Evolutionary conservation across 2,113 vertebrate genomes (phyloP), one percentile per base, ranked within the genome.

Genomic region (Pluvianellus socialis): DNA sequence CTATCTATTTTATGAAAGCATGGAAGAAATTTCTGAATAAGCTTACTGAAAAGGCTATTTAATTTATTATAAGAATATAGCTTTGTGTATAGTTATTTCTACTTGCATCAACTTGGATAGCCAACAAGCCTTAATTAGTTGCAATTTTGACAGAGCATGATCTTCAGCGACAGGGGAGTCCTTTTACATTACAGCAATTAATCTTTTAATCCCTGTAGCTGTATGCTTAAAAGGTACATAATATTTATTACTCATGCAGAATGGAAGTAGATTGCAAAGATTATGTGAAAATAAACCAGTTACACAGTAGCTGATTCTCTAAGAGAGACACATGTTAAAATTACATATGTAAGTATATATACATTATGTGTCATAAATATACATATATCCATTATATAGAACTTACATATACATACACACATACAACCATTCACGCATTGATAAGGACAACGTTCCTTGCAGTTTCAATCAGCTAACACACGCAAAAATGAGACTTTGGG

Each of bases 141-240:
- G 35, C 81, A 76, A 52, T 93, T 97, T 79, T 94, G 77, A 94
- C 66, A 75, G 74, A 86, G 26, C 5, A 12, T 68, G 53, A 90
- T 94, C 79, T 94, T 72, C 53, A 47, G 77, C 66, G 92, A 79
- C 62, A 72, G 12, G 45, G n/a, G 45, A 91, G 70, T 91, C 62
- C 92, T 85, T 95, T 89, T 67, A 77, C 47, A 81, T 84, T 79
- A 91, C 19, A 79, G 81, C 42, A 87, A 75, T 82, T 96, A 92
- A 91, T 93, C 81, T 90, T 53, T 53, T 90, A 93, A 85, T 20
- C 66, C 87, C 87, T 86, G 71, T 55, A 91, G 88, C 88, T 82
- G 47, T 45, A 45, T 65, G 50, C 49, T 94, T 73, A 79, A 91
- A 88, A 91, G 55, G 58, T 79, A 90, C 11, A 53, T 49, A 14